These are phyloP conservation scores for Aphis gossypii DNA, from an alignment of 1,140 invertebrate genomes.

Conservation along the genomic window DNA sequence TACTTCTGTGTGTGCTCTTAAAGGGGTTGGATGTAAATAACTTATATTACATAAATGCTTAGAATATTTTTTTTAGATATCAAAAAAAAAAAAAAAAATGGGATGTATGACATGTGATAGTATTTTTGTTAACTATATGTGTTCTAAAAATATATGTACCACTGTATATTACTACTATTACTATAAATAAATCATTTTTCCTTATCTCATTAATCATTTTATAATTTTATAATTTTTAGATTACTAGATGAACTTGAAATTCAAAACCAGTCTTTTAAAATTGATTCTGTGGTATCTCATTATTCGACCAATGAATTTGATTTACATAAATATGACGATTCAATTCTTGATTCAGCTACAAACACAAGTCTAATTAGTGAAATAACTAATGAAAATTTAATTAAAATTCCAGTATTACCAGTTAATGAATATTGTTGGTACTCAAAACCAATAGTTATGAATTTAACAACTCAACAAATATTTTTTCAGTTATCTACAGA, in stretches of 20 bases:
- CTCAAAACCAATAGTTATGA: constrained; percentile 42
- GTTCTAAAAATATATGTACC: too few species aligned
- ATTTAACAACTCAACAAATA: constrained; percentile 45
- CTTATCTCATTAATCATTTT: not conserved
- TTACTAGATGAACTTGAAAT: not conserved
- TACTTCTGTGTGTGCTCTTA: too few species aligned
- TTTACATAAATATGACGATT: not conserved
- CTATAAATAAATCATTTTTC: not conserved
- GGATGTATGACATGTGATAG: too few species aligned
- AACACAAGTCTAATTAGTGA: not conserved
- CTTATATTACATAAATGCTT: too few species aligned
- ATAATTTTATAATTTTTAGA: constrained; percentile 17
- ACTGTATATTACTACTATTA: too few species aligned
- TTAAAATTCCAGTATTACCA: not conserved
- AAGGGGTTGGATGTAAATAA: too few species aligned
- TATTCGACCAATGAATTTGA: constrained; percentile 12
- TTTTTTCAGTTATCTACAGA: constrained; percentile 29
- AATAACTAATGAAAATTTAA: not conserved
- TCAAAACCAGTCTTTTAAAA: not conserved
- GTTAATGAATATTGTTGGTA: constrained; percentile 23
- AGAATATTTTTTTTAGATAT: too few species aligned
- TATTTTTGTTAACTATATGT: too few species aligned
- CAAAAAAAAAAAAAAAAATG: too few species aligned
- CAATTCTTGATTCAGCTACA: not conserved
- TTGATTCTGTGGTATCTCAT: constrained; percentile 33